phyloP scores from a whole-genome alignment of 2,888 invertebrate genomes.

The Tyria jacobaeae region DNA sequence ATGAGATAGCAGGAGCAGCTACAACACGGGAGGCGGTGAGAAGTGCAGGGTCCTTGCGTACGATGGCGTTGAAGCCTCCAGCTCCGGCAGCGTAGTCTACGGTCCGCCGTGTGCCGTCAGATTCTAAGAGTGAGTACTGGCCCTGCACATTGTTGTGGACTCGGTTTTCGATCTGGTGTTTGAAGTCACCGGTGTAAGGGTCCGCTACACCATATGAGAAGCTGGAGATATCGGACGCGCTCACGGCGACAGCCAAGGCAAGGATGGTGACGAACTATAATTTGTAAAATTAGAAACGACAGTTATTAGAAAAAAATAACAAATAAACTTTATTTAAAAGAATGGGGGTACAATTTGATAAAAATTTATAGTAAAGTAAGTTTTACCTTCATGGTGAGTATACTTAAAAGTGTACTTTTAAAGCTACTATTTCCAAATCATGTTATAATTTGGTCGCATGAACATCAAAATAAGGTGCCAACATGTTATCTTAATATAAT shows the following conservation, averaged over 20 bases:
- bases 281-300: neutral
- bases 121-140: conserved; percentile 74
- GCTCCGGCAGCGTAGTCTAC: conserved; percentile 85
- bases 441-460: no score
- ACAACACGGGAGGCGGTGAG: conserved; percentile 54
- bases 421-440: no score
- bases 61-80: conserved; percentile 84
- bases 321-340: neutral
- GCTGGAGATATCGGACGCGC: conserved; percentile 66
- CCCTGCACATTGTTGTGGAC: conserved; percentile 57
- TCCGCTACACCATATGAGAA: conserved; percentile 84
- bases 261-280: conserved; percentile 68
- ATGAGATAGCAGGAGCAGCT: conserved; percentile 28
- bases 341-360: no score
- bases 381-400: no score
- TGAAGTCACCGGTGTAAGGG: conserved; percentile 81
- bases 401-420: no score
- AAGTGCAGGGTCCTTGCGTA: conserved; percentile 76
- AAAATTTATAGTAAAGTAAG: no score
- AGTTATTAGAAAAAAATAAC: neutral
- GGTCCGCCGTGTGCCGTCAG: conserved; percentile 82
- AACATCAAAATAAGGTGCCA: no score
- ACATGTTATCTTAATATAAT: no score
- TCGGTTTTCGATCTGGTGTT: conserved; percentile 74
- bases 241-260: conserved; percentile 59